Evolutionary conservation across 2,797 vertebrate species (phyloP), one percentile per base, ranked within the genome.

Genomic region (Gephyroberyx darwinii): DNA sequence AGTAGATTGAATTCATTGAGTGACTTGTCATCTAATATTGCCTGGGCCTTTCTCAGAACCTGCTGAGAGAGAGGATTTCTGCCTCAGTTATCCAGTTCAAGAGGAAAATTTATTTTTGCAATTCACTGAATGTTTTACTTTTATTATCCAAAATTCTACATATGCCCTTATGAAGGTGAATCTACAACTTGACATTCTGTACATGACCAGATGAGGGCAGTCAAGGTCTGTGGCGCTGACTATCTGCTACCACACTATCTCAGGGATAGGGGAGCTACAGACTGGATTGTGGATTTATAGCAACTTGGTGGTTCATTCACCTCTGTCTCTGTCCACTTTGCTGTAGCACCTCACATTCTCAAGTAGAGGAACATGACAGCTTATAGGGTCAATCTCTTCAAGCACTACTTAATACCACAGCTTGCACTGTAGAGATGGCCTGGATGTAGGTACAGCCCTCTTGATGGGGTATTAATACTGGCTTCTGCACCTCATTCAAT

Each of bases 191-290:
- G 5, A 2, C 4, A 0, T 88, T 74, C 57, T 58, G n/a, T 26
- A 16, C 10, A 14, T 58, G 51, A 69, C 85, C 89, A 89, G 80
- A 52, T 80, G 91, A 77, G 83, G 86, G 86, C 86, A 84, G 84
- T 64, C 78, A 69, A 75, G 65, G 22, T 70, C 80, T 70, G 53
- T 56, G 70, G 60, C 80, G 71, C 51, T 58, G 60, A 37, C 39
- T 20, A 10, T 8, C 4, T 41, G 17, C 47, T 22, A 26, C 37
- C 31, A 52, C 30, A 14, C 66, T 39, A 16, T 51, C 57, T 53
- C 26, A 26, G n/a, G 41, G 33, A 68, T 17, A 45, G 26, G 2
- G n/a, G n/a, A 71, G 55, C 52, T 50, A 51, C 53, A 67, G 37
- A 56, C 33, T 35, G 51, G 8, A 9, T 37, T 5, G 33, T 39